phyloP scores from a whole-genome alignment of 2,113 vertebrate genomes.

The Tangachromis dhanisi region DNA sequence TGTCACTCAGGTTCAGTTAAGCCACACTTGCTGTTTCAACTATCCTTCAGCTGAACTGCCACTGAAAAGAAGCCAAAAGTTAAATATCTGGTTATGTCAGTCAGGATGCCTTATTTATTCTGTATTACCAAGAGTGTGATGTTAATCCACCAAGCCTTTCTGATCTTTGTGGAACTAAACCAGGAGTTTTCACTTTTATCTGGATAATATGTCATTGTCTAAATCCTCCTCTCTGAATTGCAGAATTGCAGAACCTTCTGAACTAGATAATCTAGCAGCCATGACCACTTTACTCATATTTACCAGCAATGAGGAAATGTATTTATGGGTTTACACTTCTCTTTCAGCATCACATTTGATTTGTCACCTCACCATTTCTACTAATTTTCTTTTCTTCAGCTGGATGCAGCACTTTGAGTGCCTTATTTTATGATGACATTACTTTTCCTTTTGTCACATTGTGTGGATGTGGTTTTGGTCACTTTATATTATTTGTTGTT shows the following conservation, averaged over 20 bases:
- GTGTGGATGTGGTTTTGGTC: neutral
- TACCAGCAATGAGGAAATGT: neutral
- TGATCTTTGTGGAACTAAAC: neutral
- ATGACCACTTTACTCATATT: neutral
- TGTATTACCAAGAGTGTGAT: neutral
- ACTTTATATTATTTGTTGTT: neutral
- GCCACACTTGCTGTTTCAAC: neutral
- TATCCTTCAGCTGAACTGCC: neutral
- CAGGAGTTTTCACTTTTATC: neutral
- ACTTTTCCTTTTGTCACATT: neutral
- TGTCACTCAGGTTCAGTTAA: slow-evolving; percentile 1
- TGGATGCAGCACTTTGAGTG: neutral
- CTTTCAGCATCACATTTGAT: neutral
- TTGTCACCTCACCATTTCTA: neutral
- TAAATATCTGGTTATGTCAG: neutral
- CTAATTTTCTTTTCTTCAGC: neutral
- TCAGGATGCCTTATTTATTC: neutral
- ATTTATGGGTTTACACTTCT: neutral
- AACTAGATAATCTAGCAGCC: neutral
- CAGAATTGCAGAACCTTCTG: neutral
- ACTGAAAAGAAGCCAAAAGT: neutral
- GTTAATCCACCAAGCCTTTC: neutral
- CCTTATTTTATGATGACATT: neutral
- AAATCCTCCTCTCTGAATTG: neutral
- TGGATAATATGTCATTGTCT: neutral